These are phyloP conservation scores for Drosophila differens DNA, from an alignment of 2,888 invertebrate species.

Conservation along the genomic window DNA sequence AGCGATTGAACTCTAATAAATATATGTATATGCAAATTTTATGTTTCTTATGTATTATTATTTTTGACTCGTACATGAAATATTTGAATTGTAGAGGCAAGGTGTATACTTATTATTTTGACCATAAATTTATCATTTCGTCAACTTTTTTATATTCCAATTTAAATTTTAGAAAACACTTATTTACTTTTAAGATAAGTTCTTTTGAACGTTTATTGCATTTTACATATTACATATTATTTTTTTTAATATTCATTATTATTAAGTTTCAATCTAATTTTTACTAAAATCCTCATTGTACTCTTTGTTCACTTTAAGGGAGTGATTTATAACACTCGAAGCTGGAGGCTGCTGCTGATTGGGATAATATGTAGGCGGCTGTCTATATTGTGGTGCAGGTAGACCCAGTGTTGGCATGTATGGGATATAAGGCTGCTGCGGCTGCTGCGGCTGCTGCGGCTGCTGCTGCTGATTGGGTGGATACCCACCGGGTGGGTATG, in stretches of 20 bases:
- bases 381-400: conserved; percentile 12
- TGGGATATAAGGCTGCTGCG: conserved; percentile 11
- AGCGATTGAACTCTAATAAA: conserved; percentile 2
- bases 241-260: neutral
- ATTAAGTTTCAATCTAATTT: conserved; percentile 6
- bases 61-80: neutral
- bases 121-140: neutral
- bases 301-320: conserved; percentile 74
- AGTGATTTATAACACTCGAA: conserved; percentile 61
- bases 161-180: neutral
- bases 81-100: neutral
- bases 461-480: conserved; percentile 8
- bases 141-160: neutral
- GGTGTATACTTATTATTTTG: neutral
- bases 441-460: neutral
- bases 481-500: neutral
- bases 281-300: conserved; percentile 59
- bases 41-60: neutral
- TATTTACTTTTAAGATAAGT: neutral
- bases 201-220: neutral
- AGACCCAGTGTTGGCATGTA: neutral
- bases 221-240: neutral
- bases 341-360: conserved; percentile 21
- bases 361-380: neutral
- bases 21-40: neutral